Conservation (phyloP, 2,797 vertebrate species). For the Tapera naevia region DNA sequence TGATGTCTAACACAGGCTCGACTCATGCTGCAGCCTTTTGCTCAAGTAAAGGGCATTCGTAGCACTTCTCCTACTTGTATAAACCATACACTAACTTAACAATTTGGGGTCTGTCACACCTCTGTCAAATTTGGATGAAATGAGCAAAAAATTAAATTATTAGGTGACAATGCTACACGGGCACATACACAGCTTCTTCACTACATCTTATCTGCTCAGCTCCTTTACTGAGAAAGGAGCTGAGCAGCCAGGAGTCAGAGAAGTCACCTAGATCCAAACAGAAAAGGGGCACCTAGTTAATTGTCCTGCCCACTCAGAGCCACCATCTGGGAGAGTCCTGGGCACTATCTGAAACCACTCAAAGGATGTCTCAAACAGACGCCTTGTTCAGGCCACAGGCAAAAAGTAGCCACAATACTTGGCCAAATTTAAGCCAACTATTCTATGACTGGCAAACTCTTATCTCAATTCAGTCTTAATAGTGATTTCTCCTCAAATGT, state of each 20-base stretch:
- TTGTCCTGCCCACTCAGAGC: not conserved
- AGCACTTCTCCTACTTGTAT: not conserved
- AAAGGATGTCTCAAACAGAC: not conserved
- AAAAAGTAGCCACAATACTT: not conserved
- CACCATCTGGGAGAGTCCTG: not conserved
- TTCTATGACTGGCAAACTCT: conserved; percentile 36
- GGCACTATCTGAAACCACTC: not conserved
- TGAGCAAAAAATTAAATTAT: not conserved
- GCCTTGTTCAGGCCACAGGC: not conserved
- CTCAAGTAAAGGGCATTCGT: not conserved
- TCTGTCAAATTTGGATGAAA: not conserved
- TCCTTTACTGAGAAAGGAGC: not conserved
- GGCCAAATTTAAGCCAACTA: not conserved
- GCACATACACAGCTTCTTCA: not conserved
- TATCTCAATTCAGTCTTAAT: not conserved
- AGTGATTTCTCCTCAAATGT: not conserved
- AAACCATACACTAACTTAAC: not conserved
- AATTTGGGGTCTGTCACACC: not conserved
- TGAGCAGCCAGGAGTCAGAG: not conserved
- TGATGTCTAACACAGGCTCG: not conserved
- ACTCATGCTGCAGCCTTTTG: not conserved
- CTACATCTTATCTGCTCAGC: not conserved
- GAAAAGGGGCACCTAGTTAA: not conserved
- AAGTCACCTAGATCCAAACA: not conserved
- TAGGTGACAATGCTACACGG: not conserved